Conservation (phyloP, 2,888 invertebrate genomes). For the Notodonta dromedarius region DNA sequence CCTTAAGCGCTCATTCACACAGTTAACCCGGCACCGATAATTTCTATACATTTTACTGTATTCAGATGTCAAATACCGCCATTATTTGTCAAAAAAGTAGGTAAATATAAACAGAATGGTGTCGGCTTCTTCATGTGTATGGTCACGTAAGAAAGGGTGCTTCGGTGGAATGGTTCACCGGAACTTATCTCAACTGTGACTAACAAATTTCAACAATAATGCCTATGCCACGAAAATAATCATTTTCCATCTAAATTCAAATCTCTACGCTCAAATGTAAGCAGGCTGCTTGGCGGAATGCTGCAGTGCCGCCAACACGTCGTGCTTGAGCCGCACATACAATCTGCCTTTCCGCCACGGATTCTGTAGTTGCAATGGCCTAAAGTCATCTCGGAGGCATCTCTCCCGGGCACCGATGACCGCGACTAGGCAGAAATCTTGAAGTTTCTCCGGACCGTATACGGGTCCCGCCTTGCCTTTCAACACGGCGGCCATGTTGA, state of each 20-base stretch:
- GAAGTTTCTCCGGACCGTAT: conserved; percentile 91
- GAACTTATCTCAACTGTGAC: background rate
- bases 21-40: too few species aligned
- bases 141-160: too few species aligned
- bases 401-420: conserved; percentile 98
- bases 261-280: conserved; percentile 73
- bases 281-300: conserved; percentile 93
- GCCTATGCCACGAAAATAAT: conserved; percentile 31
- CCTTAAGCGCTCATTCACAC: too few species aligned
- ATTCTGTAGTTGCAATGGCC: conserved; percentile 95
- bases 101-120: too few species aligned
- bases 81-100: too few species aligned
- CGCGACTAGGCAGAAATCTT: conserved; percentile 96
- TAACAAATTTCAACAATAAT: conserved; percentile 8
- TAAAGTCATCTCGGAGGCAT: conserved; percentile 96
- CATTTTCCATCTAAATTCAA: conserved; percentile 21
- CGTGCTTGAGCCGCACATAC: conserved; percentile 96
- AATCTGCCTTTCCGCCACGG: conserved; percentile 98
- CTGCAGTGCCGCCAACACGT: conserved; percentile 93
- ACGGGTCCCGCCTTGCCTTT: conserved; percentile 94
- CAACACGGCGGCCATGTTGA: conserved; percentile 95
- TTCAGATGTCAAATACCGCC: too few species aligned
- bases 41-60: too few species aligned
- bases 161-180: background rate
- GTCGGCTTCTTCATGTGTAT: too few species aligned